A percentile compares a stretch with the other conserved stretches of the same genome.
phyloP scores from a whole-genome alignment of 2,888 invertebrate species.

The Podabrus alpinus region DNA sequence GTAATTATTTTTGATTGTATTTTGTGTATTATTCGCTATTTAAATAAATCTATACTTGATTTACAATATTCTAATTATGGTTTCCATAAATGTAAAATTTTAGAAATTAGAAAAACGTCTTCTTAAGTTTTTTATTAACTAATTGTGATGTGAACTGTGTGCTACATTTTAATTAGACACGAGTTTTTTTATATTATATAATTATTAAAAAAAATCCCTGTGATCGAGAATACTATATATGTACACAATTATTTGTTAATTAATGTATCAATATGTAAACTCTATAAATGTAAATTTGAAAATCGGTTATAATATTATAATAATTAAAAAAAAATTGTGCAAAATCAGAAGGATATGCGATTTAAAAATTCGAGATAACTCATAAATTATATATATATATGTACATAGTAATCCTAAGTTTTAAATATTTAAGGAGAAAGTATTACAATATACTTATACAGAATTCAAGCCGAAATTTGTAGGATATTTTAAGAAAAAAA shows the following conservation, averaged over 20 bases:
- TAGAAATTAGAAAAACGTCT: neutral
- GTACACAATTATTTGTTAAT: slow-evolving; percentile 35
- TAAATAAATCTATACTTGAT: neutral
- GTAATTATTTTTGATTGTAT: neutral
- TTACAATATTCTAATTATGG: neutral
- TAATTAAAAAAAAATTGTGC: slow-evolving; percentile 6
- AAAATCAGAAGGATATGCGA: slow-evolving; percentile 23
- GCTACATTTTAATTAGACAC: slow-evolving; percentile 5
- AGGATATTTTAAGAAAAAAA: slow-evolving; percentile 16
- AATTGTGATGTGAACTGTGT: slow-evolving; percentile 4
- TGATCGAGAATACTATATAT: slow-evolving; percentile 44
- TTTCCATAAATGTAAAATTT: neutral
- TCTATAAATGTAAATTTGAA: slow-evolving; percentile 24
- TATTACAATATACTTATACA: slow-evolving; percentile 21
- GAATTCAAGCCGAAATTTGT: slow-evolving; percentile 31
- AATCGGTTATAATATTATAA: slow-evolving; percentile 14
- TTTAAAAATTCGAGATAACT: slow-evolving; percentile 14
- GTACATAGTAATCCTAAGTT: slow-evolving; percentile 26
- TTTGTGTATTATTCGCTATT: neutral
- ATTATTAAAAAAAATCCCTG: slow-evolving; percentile 46
- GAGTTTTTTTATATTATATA: slow-evolving; percentile 35
- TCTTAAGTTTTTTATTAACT: neutral
- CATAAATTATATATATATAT: slow-evolving; percentile 2
- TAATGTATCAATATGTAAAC: slow-evolving; percentile 32
- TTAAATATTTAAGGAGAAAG: slow-evolving; percentile 24